Percentiles rank a stretch among this genome's conserved stretches.
phyloP scores from a whole-genome alignment of 2,113 vertebrate genomes.

The Isurus oxyrinchus region DNA sequence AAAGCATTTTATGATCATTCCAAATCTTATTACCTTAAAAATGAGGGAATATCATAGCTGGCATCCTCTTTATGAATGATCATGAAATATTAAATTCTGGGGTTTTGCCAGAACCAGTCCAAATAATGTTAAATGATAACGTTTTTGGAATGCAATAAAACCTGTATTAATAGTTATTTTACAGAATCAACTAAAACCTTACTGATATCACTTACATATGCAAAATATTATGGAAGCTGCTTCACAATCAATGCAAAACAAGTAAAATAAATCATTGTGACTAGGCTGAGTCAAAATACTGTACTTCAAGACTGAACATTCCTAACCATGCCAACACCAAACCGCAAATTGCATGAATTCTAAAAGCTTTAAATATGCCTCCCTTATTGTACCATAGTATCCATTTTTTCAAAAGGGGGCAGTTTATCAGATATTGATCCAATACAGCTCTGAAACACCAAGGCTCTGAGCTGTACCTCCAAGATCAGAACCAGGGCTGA shows the following conservation, averaged over 20 bases:
- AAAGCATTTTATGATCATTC: not conserved
- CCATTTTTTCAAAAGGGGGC: not conserved
- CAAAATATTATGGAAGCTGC: not conserved
- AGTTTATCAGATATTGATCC: not conserved
- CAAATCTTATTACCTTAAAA: not conserved
- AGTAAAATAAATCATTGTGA: conserved; percentile 18
- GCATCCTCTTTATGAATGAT: not conserved
- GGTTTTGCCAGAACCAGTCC: not conserved
- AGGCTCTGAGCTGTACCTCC: not conserved
- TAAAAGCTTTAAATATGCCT: not conserved
- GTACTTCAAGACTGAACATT: not conserved
- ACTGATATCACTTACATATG: not conserved
- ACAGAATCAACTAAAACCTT: not conserved
- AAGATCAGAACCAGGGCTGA: not conserved
- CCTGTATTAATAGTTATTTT: not conserved
- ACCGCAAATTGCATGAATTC: not conserved
- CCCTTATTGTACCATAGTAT: not conserved
- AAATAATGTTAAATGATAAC: not conserved
- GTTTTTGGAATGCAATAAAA: not conserved
- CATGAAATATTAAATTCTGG: not conserved
- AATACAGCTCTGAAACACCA: not conserved
- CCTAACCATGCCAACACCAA: not conserved
- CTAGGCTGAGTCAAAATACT: not conserved
- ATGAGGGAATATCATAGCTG: not conserved
- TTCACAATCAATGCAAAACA: not conserved